Base-by-base conservation (phyloP, 2,888 invertebrate species). In the Choristoneura rosaceana region DNA sequence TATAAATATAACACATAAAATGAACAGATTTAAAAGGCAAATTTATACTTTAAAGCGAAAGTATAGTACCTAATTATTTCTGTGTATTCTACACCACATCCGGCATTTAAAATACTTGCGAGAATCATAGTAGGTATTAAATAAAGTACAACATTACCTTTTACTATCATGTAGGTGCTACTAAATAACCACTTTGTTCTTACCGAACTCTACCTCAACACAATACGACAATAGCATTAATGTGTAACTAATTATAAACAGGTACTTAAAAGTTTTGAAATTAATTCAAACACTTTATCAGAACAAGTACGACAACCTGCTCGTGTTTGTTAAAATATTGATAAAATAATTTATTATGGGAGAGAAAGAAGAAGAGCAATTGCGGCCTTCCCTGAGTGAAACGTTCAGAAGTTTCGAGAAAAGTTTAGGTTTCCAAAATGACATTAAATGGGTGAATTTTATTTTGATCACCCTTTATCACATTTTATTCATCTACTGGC, bases 361-460 rank as follows among this genome's bases (percentile, higher is more conserved):
- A 71, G 80, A 60, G 2, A 73, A 80, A 74, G 75, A 77, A 64
- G 79, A 82, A 76, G 80, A 76, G 68, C 84, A 77, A 75, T 70
- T 77, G 0, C 76, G 78, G 15, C 76, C 78, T 50, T 81, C 84
- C 64, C 71, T 89, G n/a, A 84, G 85, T 84, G 86, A 87, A 84
- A 81, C 84, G 78, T 84, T 92, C 68, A 83, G 83, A 61, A 74
- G 79, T 61, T 86, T 92, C 41, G 91, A 92, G 79, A 92, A 92
- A 78, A 84, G 79, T 76, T 82, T 93, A 66, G 90, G 90, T 2
- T 92, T 90, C 76, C 83, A 91, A 84, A 94, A 93, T 81, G 90
- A 92, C 12, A 88, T 94, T 75, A 94, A 94, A 83, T 94, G 93
- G 93, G 76, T 82, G 0, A 91, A 85, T 78, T 86, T 85, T 65